Base-by-base conservation (phyloP, 1,140 invertebrate genomes). In the Ooceraea biroi region DNA sequence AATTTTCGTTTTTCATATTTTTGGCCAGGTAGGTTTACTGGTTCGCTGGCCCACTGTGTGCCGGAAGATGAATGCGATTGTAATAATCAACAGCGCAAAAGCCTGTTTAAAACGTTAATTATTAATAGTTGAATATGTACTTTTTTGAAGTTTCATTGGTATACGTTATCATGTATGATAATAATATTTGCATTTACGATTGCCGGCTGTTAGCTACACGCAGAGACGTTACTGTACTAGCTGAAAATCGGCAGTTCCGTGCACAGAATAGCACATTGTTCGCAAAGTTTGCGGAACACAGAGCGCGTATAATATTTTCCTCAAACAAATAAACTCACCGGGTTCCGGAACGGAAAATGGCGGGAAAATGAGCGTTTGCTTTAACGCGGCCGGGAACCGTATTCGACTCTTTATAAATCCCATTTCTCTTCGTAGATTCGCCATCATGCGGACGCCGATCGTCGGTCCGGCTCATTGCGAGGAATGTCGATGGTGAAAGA, bases 351-450 rank as follows among this genome's bases (percentile, higher is more conserved):
- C 10, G 22, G 25, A 22, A 71, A 80, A 19, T 55, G 25, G 52
- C 57, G 57, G 65, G 71, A 46, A 80, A 80, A 80, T 80, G 69
- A 71, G 41, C 50, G 65, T 71, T 80, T 80, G 50, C 65, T 71
- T 80, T 71, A 19, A 50, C 22, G 36, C 17, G 46, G 22, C 17
- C 17, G 22, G 5, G 44, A 27, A 71, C 69, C 36, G 36, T 57
- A 36, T 78, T 27, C 25, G 22, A 74, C 36, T n/a, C n/a, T 87
- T 83, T 55, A 83, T 69, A 78, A 87, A 87, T 85, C 44, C 46
- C 66, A 65, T 76, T 58, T 85, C 78, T 72, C 78, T 77, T 73
- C n/a, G 73, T 63, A n/a, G 83, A 80, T 85, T 77, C 71, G 25
- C 52, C 69, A 57, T 65, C 78, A 82, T 55, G 36, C 30, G 46